Conservation (phyloP, 2,888 invertebrate genomes). For the Adineta ricciae region DNA sequence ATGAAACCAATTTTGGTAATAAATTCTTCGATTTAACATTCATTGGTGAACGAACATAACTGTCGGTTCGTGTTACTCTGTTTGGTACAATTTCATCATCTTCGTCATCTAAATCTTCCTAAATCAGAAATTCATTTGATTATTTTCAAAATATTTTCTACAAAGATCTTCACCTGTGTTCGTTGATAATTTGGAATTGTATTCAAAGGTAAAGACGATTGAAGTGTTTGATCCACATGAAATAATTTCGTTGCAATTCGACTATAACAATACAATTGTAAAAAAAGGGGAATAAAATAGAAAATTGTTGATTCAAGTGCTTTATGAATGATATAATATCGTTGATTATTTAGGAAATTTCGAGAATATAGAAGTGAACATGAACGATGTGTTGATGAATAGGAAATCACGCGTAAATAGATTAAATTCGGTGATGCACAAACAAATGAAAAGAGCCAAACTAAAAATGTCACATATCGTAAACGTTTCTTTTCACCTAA, state of each 20-base stretch:
- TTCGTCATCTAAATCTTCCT: not conserved
- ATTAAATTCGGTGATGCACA: not conserved
- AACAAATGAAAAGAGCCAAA: not conserved
- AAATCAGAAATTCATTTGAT: no score
- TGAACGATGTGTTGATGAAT: not conserved
- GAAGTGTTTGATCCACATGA: not conserved
- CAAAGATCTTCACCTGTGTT: not conserved
- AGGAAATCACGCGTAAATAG: not conserved
- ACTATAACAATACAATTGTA: not conserved
- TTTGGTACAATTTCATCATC: not conserved
- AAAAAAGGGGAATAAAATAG: constrained; percentile 9
- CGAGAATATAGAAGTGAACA: not conserved
- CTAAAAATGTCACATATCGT: not conserved
- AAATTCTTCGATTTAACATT: not conserved
- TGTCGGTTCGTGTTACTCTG: not conserved
- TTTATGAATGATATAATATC: not conserved
- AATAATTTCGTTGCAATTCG: not conserved
- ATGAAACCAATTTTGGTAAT: not conserved
- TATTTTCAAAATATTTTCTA: not conserved
- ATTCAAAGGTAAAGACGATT: not conserved
- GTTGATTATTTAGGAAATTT: not conserved
- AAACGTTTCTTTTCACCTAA: not conserved
- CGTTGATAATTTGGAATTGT: not conserved
- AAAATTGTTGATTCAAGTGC: not conserved
- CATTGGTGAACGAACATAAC: not conserved